These are phyloP conservation scores for Desmodus rotundus DNA, from an alignment of 2,113 vertebrate genomes.

Conservation along the genomic window DNA sequence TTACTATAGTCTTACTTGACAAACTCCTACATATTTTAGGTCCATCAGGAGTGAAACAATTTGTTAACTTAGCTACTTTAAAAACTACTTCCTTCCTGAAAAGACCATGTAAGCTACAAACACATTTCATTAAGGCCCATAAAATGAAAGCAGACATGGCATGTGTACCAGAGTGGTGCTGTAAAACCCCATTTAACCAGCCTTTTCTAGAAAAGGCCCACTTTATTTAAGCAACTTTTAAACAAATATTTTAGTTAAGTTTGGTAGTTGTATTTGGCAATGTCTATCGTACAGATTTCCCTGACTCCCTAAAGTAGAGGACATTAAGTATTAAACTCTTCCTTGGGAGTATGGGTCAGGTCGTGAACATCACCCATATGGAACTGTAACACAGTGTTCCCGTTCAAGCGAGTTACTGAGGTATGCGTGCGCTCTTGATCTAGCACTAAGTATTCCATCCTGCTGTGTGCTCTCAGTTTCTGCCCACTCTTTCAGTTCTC, in stretches of 20 bases:
- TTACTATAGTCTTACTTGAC: neutral
- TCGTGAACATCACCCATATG: neutral
- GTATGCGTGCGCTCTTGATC: neutral
- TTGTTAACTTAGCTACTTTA: constrained; percentile 8
- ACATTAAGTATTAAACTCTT: neutral
- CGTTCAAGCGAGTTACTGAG: neutral
- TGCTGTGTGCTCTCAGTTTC: neutral
- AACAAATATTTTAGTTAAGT: neutral
- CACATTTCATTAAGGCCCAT: neutral
- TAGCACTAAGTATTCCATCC: neutral
- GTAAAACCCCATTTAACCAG: neutral
- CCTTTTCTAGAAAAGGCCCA: neutral
- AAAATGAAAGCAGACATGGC: neutral
- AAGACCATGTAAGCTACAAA: neutral
- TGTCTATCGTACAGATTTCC: neutral
- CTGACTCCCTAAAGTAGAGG: neutral
- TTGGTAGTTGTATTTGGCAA: neutral
- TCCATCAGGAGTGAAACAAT: neutral
- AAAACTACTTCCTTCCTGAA: constrained; percentile 19
- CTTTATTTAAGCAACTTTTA: neutral
- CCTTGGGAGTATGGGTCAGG: neutral
- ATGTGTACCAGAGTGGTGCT: neutral
- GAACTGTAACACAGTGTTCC: neutral
- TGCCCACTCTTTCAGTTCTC: neutral
- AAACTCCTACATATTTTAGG: neutral